Evolutionary conservation across 2,888 invertebrate genomes (phyloP), one percentile per base, ranked within the genome.

Genomic region (Bugulina stolonifera): DNA sequence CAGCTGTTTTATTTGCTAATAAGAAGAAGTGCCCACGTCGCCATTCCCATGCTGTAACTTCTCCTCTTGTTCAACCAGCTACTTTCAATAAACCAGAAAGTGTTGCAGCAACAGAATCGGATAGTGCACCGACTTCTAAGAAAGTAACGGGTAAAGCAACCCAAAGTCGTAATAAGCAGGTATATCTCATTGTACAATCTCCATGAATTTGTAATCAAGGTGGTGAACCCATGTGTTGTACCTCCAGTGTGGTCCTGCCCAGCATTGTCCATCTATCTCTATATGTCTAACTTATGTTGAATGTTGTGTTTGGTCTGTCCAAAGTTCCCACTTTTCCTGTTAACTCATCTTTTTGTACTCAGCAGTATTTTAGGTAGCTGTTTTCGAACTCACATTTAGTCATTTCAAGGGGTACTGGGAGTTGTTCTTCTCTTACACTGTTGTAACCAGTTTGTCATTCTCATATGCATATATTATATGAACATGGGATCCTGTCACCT

Each of bases 1-100:
- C 90, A 29, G 90, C 91, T n/a, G 91, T 92, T 34, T 84, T 92
- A 35, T 90, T 92, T 78, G 90, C 91, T 14, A 87, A 90, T 69
- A 91, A 91, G 83, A 70, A 77, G 78, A 76, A 76, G 77, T 71
- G 76, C 76, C 1, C 73, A 71, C n/a, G 72, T 74, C 23, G 74
- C 35, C 76, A 75, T 70, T 77, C 72, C 3, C 72, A 74, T 71
- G 73, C 74, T 22, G 73, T 75, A 69, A 75, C 74, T 52, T 73
- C 73, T 35, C 73, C 77, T 3, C 22, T 35, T n/a, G 35, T 18
- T 23, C 29, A 72, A 34, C 23, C 64, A 18, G 3, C 69, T 5
- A 72, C 5, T 22, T 58, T 58, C 2, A 43, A 32, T 54, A 64
- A 64, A 64, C 34, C 64, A 29, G 64, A 64, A 10, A 64, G 10